These are phyloP conservation scores for Sycophaga agraensis DNA, from an alignment of 1,140 invertebrate genomes.

Conservation along the genomic window DNA sequence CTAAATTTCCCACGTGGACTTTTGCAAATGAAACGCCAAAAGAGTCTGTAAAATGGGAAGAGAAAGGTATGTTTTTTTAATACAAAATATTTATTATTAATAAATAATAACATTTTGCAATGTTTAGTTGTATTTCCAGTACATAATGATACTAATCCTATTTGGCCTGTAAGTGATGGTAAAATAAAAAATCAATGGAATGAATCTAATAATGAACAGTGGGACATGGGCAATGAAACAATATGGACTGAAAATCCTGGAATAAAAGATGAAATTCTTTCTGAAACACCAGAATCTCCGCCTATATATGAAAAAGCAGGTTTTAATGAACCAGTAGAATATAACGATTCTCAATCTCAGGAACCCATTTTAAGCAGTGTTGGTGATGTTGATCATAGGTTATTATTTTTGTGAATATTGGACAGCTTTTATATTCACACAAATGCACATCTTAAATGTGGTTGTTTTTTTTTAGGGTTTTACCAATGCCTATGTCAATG, in stretches of 20 bases:
- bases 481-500: conserved; percentile 47
- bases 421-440: neutral
- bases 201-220: conserved; percentile 46
- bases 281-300: conserved; percentile 67
- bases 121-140: conserved; percentile 36
- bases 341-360: conserved; percentile 58
- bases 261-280: conserved; percentile 41
- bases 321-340: conserved; percentile 60
- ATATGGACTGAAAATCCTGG: conserved; percentile 41
- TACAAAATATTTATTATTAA: neutral
- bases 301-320: conserved; percentile 65
- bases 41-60: conserved; percentile 48
- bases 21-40: conserved; percentile 45
- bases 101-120: neutral
- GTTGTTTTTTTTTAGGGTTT: conserved; percentile 39
- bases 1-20: conserved; percentile 59
- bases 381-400: conserved; percentile 65
- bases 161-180: conserved; percentile 42
- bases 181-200: conserved; percentile 47
- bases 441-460: neutral
- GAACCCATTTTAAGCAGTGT: conserved; percentile 52
- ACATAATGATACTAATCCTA: conserved; percentile 47
- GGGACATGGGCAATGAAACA: conserved; percentile 46
- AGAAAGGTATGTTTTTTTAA: conserved; percentile 42
- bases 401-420: conserved; percentile 3